Evolutionary conservation across 2,888 invertebrate species (phyloP), one percentile per base, ranked within the genome.

Genomic region (Disparrhopalites patrizii): DNA sequence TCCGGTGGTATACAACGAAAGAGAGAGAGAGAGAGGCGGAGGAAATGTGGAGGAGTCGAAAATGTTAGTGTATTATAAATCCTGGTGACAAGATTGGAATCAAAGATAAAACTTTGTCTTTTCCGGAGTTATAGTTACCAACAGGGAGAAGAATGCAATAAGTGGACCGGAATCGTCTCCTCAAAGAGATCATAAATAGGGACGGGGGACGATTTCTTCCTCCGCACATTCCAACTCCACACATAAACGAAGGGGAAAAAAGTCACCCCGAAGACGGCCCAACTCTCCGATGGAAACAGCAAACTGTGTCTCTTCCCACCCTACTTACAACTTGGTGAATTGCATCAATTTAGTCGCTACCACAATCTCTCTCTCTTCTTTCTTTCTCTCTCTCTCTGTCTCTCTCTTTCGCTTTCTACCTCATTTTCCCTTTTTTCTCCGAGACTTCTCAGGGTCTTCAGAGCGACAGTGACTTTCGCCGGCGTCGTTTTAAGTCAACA

Each of bases 21-120:
- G n/a, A n/a, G 36, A 36, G 36, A 36, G 7, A 36, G 36, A 36
- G 18, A 18, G 18, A 40, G 40, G 40, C 40, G 15, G 40, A 18
- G 15, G 40, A 7, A 36, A 36, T 36, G 36, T 36, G 36, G 7
- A 15, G 36, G 36, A 50, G 52, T 51, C 51, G 36, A 30, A 33
- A 33, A 40, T 23, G 68, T 67, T 68, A 70, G 72, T 69, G 70
- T 66, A 70, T 68, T 70, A 72, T 72, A 72, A 72, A 72, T 72
- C 70, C 60, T 72, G 61, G 68, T 70, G 70, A 68, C 70, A 70
- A 72, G 72, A 72, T 70, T 69, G 72, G 69, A 68, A 70, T 72
- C 72, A 68, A 68, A 70, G 69, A 72, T 72, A 70, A 65, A 68
- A 72, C 66, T 70, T 70, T 64, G 65, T 67, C 64, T 69, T 69